phyloP scores from a whole-genome alignment of 2,888 invertebrate species.

The Amphipyra berbera region DNA sequence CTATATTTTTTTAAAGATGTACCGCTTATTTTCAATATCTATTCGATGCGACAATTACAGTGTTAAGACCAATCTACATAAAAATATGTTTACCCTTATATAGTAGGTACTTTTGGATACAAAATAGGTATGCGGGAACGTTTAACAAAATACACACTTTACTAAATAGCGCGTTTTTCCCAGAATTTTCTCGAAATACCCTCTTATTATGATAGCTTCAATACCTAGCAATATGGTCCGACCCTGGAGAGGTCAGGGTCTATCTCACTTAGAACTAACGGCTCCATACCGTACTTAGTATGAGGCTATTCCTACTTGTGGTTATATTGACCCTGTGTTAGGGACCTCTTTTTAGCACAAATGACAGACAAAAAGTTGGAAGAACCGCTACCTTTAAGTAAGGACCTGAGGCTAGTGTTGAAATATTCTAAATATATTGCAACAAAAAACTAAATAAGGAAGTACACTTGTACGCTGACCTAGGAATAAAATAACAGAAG shows the following conservation, averaged over 20 bases:
- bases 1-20: not conserved
- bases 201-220: conserved; percentile 9
- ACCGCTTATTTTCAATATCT: not conserved
- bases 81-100: not conserved
- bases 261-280: conserved; percentile 19
- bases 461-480: too few species aligned
- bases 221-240: conserved; percentile 11
- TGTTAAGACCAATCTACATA: not conserved
- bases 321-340: conserved; percentile 12
- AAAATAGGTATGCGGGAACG: conserved; percentile 1
- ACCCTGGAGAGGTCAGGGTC: conserved; percentile 5
- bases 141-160: conserved; percentile 4
- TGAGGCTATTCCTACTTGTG: conserved; percentile 12
- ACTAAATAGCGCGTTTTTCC: conserved; percentile 8
- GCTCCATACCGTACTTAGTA: conserved; percentile 11
- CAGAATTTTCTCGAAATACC: conserved; percentile 2
- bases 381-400: not conserved
- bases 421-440: not conserved
- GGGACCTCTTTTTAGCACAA: conserved; percentile 3
- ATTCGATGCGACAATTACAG: not conserved
- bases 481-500: too few species aligned
- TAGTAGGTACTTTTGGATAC: conserved; percentile 1
- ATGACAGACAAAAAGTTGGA: not conserved
- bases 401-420: not conserved
- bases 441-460: too few species aligned